phyloP scores from a whole-genome alignment of 2,888 invertebrate genomes.

The Chrysina gloriosa region DNA sequence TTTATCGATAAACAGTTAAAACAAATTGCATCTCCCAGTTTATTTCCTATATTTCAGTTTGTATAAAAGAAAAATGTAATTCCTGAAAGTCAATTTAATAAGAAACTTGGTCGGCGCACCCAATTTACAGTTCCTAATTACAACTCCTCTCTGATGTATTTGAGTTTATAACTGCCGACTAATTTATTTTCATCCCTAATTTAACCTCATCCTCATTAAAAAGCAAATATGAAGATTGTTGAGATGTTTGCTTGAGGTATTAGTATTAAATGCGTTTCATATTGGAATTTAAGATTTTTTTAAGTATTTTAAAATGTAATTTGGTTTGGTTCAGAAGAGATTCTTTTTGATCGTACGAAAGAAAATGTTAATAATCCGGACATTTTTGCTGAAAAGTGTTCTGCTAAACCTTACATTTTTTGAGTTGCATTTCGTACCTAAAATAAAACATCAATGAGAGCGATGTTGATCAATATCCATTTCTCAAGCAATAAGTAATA shows the following conservation, averaged over 20 bases:
- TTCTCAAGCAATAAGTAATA: no score
- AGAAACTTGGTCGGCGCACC: neutral
- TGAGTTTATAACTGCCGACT: neutral
- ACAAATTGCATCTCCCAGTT: neutral
- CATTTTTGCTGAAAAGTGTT: neutral
- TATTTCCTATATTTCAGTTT: neutral
- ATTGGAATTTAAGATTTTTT: no score
- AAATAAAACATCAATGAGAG: no score
- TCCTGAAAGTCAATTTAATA: neutral
- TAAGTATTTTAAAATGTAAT: no score
- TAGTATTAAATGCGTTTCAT: no score
- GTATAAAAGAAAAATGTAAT: neutral
- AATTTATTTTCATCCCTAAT: neutral
- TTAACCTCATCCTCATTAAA: neutral
- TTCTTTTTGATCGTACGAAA: neutral
- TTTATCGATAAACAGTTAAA: no score
- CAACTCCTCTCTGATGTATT: neutral
- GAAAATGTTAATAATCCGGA: neutral
- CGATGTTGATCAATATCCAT: no score
- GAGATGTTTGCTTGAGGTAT: no score
- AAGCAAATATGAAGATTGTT: neutral
- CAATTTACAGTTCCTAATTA: neutral
- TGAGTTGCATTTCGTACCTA: no score
- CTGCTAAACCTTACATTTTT: no score
- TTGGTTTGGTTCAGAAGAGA: no score